Evolutionary conservation across 1,140 invertebrate genomes (phyloP).

Genomic region (Acyrthosiphon pisum): DNA sequence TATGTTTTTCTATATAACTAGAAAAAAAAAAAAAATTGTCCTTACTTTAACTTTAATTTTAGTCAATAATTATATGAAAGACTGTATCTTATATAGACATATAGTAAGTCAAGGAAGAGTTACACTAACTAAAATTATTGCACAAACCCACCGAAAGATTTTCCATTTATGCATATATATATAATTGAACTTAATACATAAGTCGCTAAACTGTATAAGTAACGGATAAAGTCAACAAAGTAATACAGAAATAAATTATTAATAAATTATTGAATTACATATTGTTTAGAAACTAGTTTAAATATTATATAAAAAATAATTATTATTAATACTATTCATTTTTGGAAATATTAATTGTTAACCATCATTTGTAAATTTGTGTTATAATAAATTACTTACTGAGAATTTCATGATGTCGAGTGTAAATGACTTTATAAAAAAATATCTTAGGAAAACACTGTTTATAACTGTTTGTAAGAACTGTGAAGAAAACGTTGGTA

Average conservation of each 20-base stretch:
- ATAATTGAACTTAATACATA: background rate
- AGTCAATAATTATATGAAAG: background rate
- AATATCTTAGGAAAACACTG: background rate
- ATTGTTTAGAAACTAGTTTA: background rate
- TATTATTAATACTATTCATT: background rate
- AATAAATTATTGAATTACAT: background rate
- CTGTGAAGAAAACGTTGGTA: background rate
- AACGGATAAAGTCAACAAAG: background rate
- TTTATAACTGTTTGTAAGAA: background rate
- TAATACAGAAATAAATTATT: background rate
- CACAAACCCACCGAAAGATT: background rate
- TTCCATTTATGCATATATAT: background rate
- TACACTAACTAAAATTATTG: background rate
- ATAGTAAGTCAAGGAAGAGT: background rate
- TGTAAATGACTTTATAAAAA: background rate
- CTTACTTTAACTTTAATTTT: too few relatives aligned
- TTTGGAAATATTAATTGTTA: background rate
- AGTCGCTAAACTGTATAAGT: background rate
- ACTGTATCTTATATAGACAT: background rate
- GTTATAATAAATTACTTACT: conserved; percentile 1
- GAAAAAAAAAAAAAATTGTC: too few relatives aligned
- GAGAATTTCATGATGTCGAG: background rate
- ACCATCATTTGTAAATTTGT: background rate
- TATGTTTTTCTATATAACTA: too few relatives aligned
- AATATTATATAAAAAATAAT: background rate